phyloP scores from a whole-genome alignment of 2,797 vertebrate genomes.

The Cynopterus sphinx region DNA sequence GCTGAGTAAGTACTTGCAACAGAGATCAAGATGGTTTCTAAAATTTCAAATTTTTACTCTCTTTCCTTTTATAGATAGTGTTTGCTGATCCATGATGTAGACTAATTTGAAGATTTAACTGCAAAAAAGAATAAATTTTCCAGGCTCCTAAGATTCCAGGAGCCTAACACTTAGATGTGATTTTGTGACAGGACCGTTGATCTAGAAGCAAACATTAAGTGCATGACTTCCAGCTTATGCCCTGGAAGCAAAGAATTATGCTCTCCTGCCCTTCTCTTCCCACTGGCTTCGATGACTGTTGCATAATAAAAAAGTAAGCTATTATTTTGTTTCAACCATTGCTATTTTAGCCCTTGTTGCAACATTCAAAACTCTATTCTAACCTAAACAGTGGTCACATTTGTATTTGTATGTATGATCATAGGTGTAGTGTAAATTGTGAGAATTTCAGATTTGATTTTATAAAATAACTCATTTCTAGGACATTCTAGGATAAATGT shows the following conservation, averaged over 20 bases:
- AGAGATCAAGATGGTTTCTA: not conserved
- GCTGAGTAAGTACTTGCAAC: not conserved
- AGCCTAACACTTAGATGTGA: too few species aligned
- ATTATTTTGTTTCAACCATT: not conserved
- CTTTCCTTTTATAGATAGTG: not conserved
- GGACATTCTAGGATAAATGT: not conserved
- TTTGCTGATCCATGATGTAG: not conserved
- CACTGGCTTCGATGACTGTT: not conserved
- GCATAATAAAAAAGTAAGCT: not conserved
- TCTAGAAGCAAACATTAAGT: not conserved
- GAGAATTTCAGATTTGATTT: not conserved
- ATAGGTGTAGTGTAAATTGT: not conserved
- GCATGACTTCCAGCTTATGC: fast-evolving
- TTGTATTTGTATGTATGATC: not conserved
- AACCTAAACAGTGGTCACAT: not conserved
- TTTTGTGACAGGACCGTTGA: not conserved
- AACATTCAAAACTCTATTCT: not conserved
- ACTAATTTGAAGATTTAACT: not conserved
- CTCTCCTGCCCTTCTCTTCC: not conserved
- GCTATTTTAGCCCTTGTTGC: not conserved
- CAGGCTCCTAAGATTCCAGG: too few species aligned
- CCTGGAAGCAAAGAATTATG: not conserved
- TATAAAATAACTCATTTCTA: not conserved
- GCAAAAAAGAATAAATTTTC: too few species aligned
- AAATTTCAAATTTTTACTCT: not conserved